A percentile compares a stretch with the other conserved stretches of the same genome.
phyloP scores from a whole-genome alignment of 2,888 invertebrate genomes.

The Steinernema scapterisci region DNA sequence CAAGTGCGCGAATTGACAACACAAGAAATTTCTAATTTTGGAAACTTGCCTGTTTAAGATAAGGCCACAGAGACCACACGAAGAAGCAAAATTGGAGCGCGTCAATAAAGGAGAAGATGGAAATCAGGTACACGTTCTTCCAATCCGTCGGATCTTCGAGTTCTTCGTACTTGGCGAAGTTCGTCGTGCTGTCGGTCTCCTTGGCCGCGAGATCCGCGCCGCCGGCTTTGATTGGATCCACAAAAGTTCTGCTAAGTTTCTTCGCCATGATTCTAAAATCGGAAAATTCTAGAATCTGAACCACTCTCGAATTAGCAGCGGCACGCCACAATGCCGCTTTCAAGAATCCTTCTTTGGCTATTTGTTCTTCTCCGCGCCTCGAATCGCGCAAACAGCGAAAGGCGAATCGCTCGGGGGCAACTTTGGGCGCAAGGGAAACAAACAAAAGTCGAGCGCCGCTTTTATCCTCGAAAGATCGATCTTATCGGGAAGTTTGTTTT shows the following conservation, averaged over 20 bases:
- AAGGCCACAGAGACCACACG: slow-evolving; percentile 51
- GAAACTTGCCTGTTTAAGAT: slow-evolving; percentile 43
- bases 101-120: slow-evolving; percentile 47
- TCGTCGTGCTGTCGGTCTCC: not conserved
- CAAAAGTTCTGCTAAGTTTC: slow-evolving; percentile 17
- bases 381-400: slow-evolving; percentile 7
- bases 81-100: slow-evolving; percentile 52
- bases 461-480: slow-evolving; percentile 26
- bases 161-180: slow-evolving; percentile 6
- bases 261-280: slow-evolving; percentile 2
- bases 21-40: not conserved
- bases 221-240: slow-evolving; percentile 19
- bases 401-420: slow-evolving; percentile 21
- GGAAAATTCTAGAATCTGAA: no score
- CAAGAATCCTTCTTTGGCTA: not conserved
- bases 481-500: slow-evolving; percentile 25
- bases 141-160: slow-evolving; percentile 38
- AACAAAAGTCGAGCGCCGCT: slow-evolving; percentile 31
- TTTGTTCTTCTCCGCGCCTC: not conserved
- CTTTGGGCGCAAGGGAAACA: slow-evolving; percentile 24
- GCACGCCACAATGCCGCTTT: not conserved
- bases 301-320: not conserved
- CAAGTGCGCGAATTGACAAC: not conserved
- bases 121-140: slow-evolving; percentile 42
- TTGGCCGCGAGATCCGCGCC: slow-evolving; percentile 14